A percentile compares a stretch with the other conserved stretches of the same genome.
Evolutionary conservation across 1,140 invertebrate species (phyloP).

Genomic region (Apis florea): DNA sequence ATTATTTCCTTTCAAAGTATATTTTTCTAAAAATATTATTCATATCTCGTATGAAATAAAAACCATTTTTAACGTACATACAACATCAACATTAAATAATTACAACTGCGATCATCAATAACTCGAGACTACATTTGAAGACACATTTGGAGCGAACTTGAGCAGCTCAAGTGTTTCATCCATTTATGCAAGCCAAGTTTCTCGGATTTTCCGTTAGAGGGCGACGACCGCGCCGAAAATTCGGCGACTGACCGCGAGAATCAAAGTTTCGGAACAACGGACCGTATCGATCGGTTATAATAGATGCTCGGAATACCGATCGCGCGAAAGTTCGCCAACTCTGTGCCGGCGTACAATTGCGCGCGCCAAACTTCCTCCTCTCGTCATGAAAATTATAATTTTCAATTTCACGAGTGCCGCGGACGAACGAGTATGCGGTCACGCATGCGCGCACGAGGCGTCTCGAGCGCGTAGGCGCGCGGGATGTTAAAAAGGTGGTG

Average conservation of each 20-base stretch:
- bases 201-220: neutral
- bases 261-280: slow-evolving; percentile 13
- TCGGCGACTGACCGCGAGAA: slow-evolving; percentile 8
- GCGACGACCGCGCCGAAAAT: neutral
- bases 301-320: slow-evolving; percentile 7
- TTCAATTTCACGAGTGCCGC: neutral
- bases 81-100: too few species aligned
- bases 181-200: neutral
- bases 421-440: too few species aligned
- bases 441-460: neutral
- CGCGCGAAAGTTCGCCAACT: neutral
- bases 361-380: neutral
- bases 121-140: neutral
- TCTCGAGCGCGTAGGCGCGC: neutral
- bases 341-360: neutral
- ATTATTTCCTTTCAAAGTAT: too few species aligned
- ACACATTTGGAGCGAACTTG: neutral
- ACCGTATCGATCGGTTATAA: slow-evolving; percentile 40
- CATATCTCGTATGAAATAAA: too few species aligned
- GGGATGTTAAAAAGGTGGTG: slow-evolving; percentile 1
- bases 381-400: slow-evolving; percentile 15
- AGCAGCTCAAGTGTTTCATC: neutral
- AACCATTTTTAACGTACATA: too few species aligned
- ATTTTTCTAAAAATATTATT: too few species aligned
- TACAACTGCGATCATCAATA: neutral